Evolutionary conservation across 2,888 invertebrate species (phyloP).

Genomic region (Pogonocherus hispidulus): DNA sequence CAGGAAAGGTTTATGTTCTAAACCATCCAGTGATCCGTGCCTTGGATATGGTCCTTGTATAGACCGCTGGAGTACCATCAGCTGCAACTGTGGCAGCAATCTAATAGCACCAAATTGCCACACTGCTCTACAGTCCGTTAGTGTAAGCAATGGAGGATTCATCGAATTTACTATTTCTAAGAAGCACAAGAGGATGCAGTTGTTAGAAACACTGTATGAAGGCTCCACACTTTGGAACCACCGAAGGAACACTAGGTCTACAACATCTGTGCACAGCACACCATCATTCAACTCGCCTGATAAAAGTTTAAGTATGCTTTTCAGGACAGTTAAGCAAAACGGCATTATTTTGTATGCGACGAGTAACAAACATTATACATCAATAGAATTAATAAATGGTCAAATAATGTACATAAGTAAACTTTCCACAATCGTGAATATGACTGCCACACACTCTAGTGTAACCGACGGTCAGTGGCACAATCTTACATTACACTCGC

Average conservation of each 20-base stretch:
- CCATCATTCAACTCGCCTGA: slow-evolving; percentile 67
- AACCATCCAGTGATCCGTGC: slow-evolving; percentile 72
- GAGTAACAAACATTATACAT: slow-evolving; percentile 89
- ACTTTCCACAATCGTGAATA: slow-evolving; percentile 84
- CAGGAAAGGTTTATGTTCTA: slow-evolving; percentile 77
- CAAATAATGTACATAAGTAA: slow-evolving; percentile 85
- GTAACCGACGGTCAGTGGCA: slow-evolving; percentile 92
- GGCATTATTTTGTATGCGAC: slow-evolving; percentile 90
- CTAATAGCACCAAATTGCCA: slow-evolving; percentile 86
- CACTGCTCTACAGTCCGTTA: slow-evolving; percentile 83
- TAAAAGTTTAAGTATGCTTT: slow-evolving; percentile 84
- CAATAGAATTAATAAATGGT: slow-evolving; percentile 83
- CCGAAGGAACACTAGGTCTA: slow-evolving; percentile 50
- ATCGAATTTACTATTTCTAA: slow-evolving; percentile 86
- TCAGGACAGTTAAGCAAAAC: slow-evolving; percentile 83
- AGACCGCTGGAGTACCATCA: slow-evolving; percentile 86
- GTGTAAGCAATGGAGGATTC: slow-evolving; percentile 82
- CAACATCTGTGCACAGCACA: slow-evolving; percentile 37
- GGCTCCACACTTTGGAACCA: slow-evolving; percentile 80
- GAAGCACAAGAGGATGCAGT: slow-evolving; percentile 88
- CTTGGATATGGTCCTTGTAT: slow-evolving; percentile 80
- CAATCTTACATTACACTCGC: slow-evolving; percentile 82
- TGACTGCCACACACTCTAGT: slow-evolving; percentile 78
- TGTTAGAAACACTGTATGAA: slow-evolving; percentile 83
- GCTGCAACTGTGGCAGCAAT: slow-evolving; percentile 79